Percentiles rank a stretch among this genome's conserved stretches.
Conservation (phyloP, 1,140 invertebrate genomes). For the Pseudobourletiella spinata region DNA sequence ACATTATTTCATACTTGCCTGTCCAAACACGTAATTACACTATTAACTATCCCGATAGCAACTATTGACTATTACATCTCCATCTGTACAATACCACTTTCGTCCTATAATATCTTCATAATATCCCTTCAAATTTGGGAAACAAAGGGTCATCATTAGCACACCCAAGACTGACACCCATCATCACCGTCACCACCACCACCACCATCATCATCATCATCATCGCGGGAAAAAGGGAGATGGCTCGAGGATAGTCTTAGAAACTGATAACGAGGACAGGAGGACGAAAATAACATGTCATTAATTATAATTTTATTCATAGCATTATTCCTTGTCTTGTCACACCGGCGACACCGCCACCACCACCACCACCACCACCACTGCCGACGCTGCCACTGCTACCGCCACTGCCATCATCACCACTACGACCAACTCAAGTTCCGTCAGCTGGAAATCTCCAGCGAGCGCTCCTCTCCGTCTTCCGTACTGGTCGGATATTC, state of each 20-base stretch:
- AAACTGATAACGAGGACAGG: neutral
- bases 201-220: neutral
- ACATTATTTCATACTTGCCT: neutral
- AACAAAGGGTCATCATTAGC: too few species aligned
- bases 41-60: neutral
- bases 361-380: too few species aligned
- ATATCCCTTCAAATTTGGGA: too few species aligned
- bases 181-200: neutral
- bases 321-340: too few species aligned
- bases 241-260: neutral
- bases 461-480: too few species aligned
- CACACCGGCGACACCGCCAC: too few species aligned
- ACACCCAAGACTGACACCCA: neutral
- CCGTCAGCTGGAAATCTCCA: too few species aligned
- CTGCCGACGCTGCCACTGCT: too few species aligned
- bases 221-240: neutral
- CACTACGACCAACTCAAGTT: too few species aligned
- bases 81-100: neutral
- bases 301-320: conserved; percentile 12
- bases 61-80: neutral
- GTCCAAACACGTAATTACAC: neutral
- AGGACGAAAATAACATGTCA: neutral
- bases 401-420: too few species aligned
- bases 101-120: neutral
- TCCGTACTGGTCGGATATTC: too few species aligned